Conservation (phyloP, 2,113 vertebrate species). For the Notarius lentiginosus region DNA sequence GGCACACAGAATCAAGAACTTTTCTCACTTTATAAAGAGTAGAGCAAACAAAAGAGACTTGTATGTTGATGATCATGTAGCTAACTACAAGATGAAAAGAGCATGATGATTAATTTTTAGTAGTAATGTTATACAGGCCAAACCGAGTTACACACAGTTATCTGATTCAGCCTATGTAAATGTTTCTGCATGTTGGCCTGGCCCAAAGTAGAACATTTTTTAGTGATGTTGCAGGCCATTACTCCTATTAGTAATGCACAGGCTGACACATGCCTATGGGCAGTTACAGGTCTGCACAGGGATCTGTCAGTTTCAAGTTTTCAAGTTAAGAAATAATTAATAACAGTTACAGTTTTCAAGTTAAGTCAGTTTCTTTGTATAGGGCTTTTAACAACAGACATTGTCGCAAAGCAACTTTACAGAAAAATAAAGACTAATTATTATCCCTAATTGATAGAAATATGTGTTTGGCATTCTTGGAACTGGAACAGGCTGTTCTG, state of each 20-base stretch:
- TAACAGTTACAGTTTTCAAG: not conserved
- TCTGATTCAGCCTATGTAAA: not conserved
- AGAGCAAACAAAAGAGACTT: not conserved
- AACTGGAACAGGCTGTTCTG: no score
- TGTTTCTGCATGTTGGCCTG: not conserved
- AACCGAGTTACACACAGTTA: not conserved
- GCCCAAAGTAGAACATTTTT: not conserved
- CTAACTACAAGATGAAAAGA: not conserved
- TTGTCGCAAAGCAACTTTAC: no score
- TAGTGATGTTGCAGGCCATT: not conserved
- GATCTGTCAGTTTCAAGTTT: not conserved
- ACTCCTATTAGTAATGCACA: slow-evolving; percentile 7
- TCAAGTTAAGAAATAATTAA: not conserved
- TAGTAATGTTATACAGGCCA: not conserved
- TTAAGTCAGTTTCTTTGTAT: no score
- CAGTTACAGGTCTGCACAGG: slow-evolving; percentile 4
- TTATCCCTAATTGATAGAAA: no score
- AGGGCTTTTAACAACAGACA: no score
- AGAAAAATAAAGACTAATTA: no score
- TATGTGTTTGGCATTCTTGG: no score
- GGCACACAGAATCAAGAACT: not conserved
- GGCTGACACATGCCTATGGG: not conserved
- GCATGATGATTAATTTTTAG: not conserved
- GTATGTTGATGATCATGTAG: not conserved
- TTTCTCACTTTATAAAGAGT: not conserved